Base-by-base conservation (phyloP, 2,113 vertebrate genomes). In the Coryphaenoides rupestris region DNA sequence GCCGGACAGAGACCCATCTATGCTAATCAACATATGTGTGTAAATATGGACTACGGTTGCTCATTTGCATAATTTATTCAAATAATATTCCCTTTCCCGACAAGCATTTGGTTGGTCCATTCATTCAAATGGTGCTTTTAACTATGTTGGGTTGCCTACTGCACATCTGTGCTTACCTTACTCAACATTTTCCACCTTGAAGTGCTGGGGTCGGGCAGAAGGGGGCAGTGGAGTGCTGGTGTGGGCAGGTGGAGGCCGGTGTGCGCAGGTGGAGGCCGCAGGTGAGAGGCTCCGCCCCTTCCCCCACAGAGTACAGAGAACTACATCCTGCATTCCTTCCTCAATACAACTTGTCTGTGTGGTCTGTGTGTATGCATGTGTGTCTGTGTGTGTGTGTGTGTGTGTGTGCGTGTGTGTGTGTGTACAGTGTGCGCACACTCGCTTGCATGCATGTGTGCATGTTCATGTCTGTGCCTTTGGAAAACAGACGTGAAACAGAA, bases 211-310 rank as follows among this genome's bases (percentile, higher is more conserved):
- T 13, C 16, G 2, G 47, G 68, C 87, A 89, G 82, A 60, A 87
- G 87, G 81, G 84, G 87, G 87, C 81, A 84, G 78, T 75, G 58
- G 65, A 66, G 74, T 66, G 80, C 72, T 78, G 82, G 82, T 85
- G 78, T 77, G 26, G 21, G 15, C 45, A 22, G 13, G 19, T 22
- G 19, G 19, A 53, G 16, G 50, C 50, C n/a, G n/a, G n/a, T n/a
- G n/a, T n/a, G n/a, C n/a, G 62, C 83, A 83, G 83, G 81, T 83
- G 63, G 50, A 52, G 26, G 33, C 33, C 13, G 67, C 76, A 84
- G 70, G 76, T 81, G 19, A 72, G 55, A 1, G 26, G 45, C 50
- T 22, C 23, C 52, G 33, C 33, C 33, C 33, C 9, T n/a, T 10
- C 33, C 33, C 5, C 33, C 13, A 10, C 5, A 40, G 33, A 40